A percentile compares a stretch with the other conserved stretches of the same genome.
phyloP scores from a whole-genome alignment of 2,113 vertebrate species.

The Daphoenositta chrysoptera region DNA sequence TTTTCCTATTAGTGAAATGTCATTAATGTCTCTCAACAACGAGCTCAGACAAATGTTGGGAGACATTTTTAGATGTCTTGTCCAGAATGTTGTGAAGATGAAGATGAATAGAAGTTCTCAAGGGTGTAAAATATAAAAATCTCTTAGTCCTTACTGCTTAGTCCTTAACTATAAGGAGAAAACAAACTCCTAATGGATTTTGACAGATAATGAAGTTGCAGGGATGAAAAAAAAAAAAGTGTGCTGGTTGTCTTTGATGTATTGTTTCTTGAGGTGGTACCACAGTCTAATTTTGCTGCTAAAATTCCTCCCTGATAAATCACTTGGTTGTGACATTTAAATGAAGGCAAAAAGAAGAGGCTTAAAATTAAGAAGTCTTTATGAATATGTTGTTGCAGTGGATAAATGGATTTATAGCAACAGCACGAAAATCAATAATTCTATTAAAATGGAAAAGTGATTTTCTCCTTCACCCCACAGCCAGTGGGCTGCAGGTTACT shows the following conservation, averaged over 20 bases:
- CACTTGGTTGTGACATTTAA: background rate
- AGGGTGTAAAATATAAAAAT: background rate
- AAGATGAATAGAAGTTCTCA: background rate
- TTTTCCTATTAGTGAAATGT: background rate
- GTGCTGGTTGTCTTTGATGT: background rate
- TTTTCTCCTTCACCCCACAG: background rate
- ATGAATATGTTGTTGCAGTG: background rate
- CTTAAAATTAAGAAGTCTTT: background rate
- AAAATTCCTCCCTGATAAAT: background rate
- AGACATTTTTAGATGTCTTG: background rate
- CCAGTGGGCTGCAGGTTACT: background rate
- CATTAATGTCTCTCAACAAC: background rate
- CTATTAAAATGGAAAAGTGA: background rate
- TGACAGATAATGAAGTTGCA: conserved; percentile 24
- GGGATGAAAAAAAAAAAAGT: background rate
- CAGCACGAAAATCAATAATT: background rate
- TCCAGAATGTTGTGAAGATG: background rate
- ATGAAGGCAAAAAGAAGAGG: background rate
- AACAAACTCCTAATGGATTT: background rate
- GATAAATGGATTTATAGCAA: conserved; percentile 3
- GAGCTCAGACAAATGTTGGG: background rate
- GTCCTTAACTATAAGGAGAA: background rate
- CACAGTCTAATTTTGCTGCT: background rate
- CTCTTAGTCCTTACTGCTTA: background rate
- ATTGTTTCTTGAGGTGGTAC: background rate